Conservation (phyloP, 2,113 vertebrate species). For the Rhea pennata region DNA sequence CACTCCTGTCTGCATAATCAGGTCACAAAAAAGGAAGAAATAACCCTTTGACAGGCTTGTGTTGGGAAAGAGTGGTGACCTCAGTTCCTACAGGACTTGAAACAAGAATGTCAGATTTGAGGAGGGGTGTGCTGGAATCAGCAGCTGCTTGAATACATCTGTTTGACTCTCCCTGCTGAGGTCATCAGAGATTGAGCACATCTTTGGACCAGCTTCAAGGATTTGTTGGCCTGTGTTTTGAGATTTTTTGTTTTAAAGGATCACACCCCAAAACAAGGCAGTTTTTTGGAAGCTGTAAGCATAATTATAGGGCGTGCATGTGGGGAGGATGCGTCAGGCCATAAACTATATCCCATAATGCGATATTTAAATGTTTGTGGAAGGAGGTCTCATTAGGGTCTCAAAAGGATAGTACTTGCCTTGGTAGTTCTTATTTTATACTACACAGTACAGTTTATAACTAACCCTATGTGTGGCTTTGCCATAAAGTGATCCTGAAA, state of each 20-base stretch:
- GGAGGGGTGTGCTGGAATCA: constrained; percentile 12
- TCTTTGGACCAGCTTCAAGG: constrained; percentile 35
- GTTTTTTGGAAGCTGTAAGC: neutral
- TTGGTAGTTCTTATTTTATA: neutral
- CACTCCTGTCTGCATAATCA: constrained; percentile 50
- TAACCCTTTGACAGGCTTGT: constrained; percentile 55
- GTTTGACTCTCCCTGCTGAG: constrained; percentile 40
- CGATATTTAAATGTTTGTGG: constrained; percentile 15
- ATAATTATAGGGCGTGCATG: neutral
- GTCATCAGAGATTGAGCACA: neutral
- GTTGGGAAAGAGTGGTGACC: constrained; percentile 70
- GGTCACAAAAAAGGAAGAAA: constrained; percentile 61
- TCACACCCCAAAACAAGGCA: constrained; percentile 32
- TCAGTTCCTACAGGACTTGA: constrained; percentile 68
- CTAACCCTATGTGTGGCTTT: neutral
- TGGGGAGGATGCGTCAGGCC: constrained; percentile 7
- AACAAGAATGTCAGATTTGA: constrained; percentile 18
- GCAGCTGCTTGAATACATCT: constrained; percentile 44
- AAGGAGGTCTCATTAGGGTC: neutral
- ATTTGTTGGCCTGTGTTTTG: neutral
- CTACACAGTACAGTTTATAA: neutral
- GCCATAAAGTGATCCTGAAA: neutral
- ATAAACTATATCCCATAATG: neutral
- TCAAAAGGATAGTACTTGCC: neutral
- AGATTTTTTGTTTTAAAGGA: neutral